Percentiles rank a stretch among this genome's conserved stretches.
Conservation (phyloP, 2,113 vertebrate species). For the Pterophyllum scalare region DNA sequence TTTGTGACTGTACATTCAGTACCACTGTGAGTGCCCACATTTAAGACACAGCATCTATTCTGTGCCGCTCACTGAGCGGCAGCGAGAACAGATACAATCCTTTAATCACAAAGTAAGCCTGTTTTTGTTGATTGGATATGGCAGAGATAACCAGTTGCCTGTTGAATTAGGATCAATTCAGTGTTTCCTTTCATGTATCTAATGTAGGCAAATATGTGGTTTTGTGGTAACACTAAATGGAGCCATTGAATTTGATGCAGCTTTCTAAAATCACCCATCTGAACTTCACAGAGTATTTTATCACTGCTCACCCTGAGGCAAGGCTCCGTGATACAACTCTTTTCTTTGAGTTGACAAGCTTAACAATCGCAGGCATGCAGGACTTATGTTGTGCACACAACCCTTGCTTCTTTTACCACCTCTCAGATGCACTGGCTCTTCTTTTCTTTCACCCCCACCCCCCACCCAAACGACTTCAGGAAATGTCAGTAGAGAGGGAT, state of each 20-base stretch:
- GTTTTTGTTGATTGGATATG: conserved; percentile 22
- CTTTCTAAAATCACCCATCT: conserved; percentile 47
- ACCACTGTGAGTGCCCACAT: conserved; percentile 10
- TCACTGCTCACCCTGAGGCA: conserved; percentile 42
- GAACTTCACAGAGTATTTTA: conserved; percentile 34
- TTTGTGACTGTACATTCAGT: conserved; percentile 27
- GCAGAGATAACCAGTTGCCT: conserved; percentile 11
- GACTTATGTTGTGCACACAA: conserved; percentile 39
- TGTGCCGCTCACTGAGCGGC: neutral
- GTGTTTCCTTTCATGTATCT: conserved; percentile 20
- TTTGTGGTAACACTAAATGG: conserved; percentile 47
- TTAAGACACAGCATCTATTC: conserved; percentile 22
- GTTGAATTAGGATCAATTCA: conserved; percentile 17
- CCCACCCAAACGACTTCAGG: conserved; percentile 15
- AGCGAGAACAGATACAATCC: conserved; percentile 10
- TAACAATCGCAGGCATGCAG: conserved; percentile 57
- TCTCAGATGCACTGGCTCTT: conserved; percentile 5
- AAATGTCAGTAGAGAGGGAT: conserved; percentile 25
- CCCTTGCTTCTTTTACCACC: neutral
- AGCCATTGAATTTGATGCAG: conserved; percentile 23
- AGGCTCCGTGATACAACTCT: conserved; percentile 52
- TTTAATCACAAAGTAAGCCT: conserved; percentile 23
- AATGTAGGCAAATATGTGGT: conserved; percentile 56
- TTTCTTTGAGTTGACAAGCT: conserved; percentile 56
- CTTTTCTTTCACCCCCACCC: neutral